Evolutionary conservation across 2,113 vertebrate species (phyloP).

Genomic region (Myodes glareolus): DNA sequence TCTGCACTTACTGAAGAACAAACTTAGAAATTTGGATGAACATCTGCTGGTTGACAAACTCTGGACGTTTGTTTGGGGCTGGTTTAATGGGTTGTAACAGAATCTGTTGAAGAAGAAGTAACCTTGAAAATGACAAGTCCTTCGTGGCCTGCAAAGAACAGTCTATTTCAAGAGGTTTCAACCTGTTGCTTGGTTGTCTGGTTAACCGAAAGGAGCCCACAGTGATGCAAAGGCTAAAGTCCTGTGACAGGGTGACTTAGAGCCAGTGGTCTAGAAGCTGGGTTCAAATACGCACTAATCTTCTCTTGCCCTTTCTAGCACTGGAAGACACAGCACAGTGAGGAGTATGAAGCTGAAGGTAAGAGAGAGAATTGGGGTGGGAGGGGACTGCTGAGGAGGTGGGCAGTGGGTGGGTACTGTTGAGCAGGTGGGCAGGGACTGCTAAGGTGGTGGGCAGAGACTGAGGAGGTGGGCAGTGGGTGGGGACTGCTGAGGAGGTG

Average conservation of each 20-base stretch:
- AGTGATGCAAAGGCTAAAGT: not conserved
- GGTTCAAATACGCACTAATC: not conserved
- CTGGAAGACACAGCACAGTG: constrained; percentile 90
- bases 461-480: no score
- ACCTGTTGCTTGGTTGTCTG: not conserved
- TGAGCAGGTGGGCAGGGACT: no score
- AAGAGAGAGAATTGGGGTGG: constrained; percentile 19
- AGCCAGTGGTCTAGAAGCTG: not conserved
- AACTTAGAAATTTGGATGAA: not conserved
- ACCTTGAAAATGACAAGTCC: not conserved
- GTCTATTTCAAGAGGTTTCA: not conserved
- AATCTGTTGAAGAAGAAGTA: not conserved
- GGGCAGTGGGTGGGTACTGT: no score
- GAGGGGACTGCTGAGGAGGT: fast-evolving
- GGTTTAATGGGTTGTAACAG: not conserved
- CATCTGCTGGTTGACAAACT: not conserved
- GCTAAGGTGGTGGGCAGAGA: no score
- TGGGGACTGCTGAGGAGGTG: no score
- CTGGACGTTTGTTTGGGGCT: not conserved
- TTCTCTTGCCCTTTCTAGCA: constrained; percentile 83
- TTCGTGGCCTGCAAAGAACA: not conserved
- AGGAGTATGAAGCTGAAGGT: constrained; percentile 98
- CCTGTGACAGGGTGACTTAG: not conserved
- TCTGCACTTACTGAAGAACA: not conserved
- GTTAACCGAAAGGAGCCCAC: not conserved